Evolutionary conservation across 2,888 invertebrate species (phyloP).

Genomic region (Bhutanitis thaidina): DNA sequence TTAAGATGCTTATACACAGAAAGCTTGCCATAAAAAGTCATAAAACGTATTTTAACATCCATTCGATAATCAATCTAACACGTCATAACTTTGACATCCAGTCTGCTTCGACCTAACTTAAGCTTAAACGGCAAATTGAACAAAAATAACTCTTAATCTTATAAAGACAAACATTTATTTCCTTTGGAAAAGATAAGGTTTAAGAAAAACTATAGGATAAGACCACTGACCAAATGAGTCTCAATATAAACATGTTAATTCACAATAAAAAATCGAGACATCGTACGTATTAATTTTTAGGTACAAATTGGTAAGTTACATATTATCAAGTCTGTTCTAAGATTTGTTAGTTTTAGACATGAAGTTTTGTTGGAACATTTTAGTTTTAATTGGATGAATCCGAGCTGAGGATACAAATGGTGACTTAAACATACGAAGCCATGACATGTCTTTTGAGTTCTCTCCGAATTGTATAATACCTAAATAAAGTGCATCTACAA

Average conservation of each 20-base stretch:
- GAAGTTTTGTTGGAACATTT: constrained; percentile 10
- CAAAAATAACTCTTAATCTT: constrained; percentile 33
- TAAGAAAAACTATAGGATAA: constrained; percentile 54
- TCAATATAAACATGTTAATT: constrained; percentile 77
- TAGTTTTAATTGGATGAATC: background rate
- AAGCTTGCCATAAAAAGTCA: constrained; percentile 73
- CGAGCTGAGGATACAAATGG: too few species aligned
- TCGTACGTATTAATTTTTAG: constrained; percentile 55
- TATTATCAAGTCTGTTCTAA: constrained; percentile 46
- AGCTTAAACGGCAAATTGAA: constrained; percentile 29
- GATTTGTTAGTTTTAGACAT: constrained; percentile 50
- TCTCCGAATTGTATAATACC: too few species aligned
- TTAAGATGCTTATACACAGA: constrained; percentile 63
- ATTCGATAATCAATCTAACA: constrained; percentile 81
- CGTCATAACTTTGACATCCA: constrained; percentile 80
- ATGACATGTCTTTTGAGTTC: too few species aligned
- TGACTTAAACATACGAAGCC: too few species aligned
- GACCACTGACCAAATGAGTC: constrained; percentile 67
- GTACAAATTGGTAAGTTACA: constrained; percentile 62
- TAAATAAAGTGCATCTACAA: too few species aligned
- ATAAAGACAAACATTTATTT: constrained; percentile 32
- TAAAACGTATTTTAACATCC: constrained; percentile 80
- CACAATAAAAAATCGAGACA: constrained; percentile 64
- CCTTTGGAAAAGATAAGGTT: constrained; percentile 26
- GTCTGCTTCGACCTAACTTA: constrained; percentile 60